A percentile compares a stretch with the other conserved stretches of the same genome.
phyloP scores from a whole-genome alignment of 2,113 vertebrate species.

The Prolemur simus region DNA sequence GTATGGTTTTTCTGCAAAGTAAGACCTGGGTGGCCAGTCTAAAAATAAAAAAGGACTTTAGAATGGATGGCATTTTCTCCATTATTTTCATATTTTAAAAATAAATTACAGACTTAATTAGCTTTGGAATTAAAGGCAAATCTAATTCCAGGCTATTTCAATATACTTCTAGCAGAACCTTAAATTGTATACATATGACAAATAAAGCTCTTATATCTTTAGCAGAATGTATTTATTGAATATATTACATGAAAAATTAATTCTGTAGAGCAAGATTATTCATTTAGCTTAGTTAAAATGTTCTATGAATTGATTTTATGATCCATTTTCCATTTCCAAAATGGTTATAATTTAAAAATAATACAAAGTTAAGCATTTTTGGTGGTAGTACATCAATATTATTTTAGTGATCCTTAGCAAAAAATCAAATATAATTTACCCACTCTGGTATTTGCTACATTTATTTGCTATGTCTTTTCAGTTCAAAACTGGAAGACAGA shows the following conservation, averaged over 20 bases:
- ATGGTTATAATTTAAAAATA: not conserved
- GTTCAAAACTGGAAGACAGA: constrained; percentile 34
- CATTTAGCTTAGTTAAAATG: not conserved
- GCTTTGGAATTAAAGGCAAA: not conserved
- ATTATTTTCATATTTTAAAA: constrained; percentile 42
- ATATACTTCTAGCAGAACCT: not conserved
- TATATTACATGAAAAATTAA: not conserved
- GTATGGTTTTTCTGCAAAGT: constrained; percentile 2
- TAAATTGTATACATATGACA: constrained; percentile 30
- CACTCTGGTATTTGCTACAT: not conserved
- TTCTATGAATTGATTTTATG: constrained; percentile 47
- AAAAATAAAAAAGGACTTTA: not conserved
- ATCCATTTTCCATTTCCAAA: not conserved
- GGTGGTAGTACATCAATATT: constrained; percentile 17
- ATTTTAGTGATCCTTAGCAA: constrained; percentile 39
- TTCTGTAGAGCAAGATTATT: constrained; percentile 7
- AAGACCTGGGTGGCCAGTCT: not conserved
- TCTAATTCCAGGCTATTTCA: not conserved
- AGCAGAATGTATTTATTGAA: not conserved
- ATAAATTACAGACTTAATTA: not conserved
- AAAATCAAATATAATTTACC: not conserved
- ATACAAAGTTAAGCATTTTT: not conserved
- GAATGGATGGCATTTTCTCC: not conserved
- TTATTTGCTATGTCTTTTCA: constrained; percentile 14
- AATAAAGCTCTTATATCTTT: constrained; percentile 3